Evolutionary conservation across 2,113 vertebrate genomes (phyloP).

Genomic region (Xenotilapia longispinis): DNA sequence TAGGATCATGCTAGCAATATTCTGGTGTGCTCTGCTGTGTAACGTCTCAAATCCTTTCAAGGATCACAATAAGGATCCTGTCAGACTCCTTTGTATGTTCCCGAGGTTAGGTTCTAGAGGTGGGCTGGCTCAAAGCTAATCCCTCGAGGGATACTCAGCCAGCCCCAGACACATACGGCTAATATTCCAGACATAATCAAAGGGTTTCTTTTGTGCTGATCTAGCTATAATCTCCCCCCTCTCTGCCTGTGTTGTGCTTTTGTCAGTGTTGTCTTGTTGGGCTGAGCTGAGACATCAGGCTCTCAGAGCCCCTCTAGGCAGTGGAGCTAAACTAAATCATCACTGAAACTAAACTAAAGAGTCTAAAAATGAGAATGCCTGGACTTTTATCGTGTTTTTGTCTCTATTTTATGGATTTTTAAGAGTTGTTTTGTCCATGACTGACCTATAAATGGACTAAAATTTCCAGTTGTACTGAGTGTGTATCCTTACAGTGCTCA

Average conservation of each 20-base stretch:
- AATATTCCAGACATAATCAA: conserved; percentile 62
- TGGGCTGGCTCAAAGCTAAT: conserved; percentile 47
- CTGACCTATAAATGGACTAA: neutral
- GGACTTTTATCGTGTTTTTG: neutral
- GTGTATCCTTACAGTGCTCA: neutral
- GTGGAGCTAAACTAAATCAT: neutral
- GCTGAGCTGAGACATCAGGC: neutral
- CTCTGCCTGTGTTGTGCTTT: neutral
- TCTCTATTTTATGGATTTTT: neutral
- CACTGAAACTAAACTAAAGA: neutral
- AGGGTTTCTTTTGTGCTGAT: conserved; percentile 55
- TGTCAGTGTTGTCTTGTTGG: conserved; percentile 29
- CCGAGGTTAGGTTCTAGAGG: conserved; percentile 33
- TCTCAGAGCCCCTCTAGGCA: neutral
- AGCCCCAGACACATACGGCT: conserved; percentile 34
- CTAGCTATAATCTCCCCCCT: conserved; percentile 8
- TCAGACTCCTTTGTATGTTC: conserved; percentile 32
- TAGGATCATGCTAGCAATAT: neutral
- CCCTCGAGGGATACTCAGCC: conserved; percentile 42
- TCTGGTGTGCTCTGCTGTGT: neutral
- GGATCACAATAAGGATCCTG: neutral
- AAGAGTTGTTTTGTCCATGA: neutral
- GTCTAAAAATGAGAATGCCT: neutral
- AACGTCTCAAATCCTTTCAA: neutral
- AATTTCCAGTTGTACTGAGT: neutral